Evolutionary conservation across 2,113 vertebrate genomes (phyloP).

Genomic region (Chionodraco myersi): DNA sequence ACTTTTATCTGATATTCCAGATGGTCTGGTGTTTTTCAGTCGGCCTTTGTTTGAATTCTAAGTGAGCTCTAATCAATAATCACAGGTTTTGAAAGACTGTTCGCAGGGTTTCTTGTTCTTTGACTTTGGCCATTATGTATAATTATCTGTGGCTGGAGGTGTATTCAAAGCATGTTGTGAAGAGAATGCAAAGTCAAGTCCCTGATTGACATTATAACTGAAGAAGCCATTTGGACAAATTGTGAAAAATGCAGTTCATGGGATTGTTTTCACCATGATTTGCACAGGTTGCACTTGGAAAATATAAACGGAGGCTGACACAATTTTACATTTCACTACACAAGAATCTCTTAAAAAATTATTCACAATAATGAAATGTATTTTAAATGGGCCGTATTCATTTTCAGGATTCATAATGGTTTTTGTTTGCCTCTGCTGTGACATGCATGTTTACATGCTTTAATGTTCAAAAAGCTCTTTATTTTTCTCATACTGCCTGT

Average conservation of each 20-base stretch:
- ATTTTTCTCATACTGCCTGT: too few relatives aligned
- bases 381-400: too few relatives aligned
- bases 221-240: neutral
- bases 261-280: neutral
- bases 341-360: too few relatives aligned
- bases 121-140: slow-evolving; percentile 13
- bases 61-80: slow-evolving; percentile 30
- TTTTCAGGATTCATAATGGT: too few relatives aligned
- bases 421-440: too few relatives aligned
- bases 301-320: too few relatives aligned
- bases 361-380: too few relatives aligned
- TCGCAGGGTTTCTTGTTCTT: neutral
- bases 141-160: neutral
- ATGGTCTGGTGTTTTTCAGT: neutral
- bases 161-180: neutral
- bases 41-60: slow-evolving; percentile 14
- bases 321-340: too few relatives aligned
- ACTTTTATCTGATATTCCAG: neutral
- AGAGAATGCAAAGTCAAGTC: neutral
- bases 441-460: too few relatives aligned
- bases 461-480: too few relatives aligned
- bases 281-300: neutral
- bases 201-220: neutral
- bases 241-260: neutral
- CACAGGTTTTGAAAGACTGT: slow-evolving; percentile 16